phyloP scores from a whole-genome alignment of 1,140 invertebrate species.

The Acarapis woodi region DNA sequence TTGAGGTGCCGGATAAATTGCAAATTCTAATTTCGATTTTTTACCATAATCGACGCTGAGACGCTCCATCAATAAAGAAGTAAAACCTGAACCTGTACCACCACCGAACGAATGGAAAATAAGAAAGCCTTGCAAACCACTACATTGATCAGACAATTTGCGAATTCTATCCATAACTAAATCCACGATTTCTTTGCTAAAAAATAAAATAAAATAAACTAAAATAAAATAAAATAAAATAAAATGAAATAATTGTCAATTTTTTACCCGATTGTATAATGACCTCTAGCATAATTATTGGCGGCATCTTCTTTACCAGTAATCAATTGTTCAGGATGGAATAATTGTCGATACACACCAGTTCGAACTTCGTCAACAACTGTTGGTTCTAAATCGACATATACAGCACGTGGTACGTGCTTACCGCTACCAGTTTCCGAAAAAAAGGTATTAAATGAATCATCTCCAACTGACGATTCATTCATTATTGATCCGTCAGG shows the following conservation, averaged over 20 bases:
- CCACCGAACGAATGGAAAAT: constrained; percentile 26
- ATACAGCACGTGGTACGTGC: constrained; percentile 49
- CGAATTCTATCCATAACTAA: constrained; percentile 34
- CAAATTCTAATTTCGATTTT: constrained; percentile 38
- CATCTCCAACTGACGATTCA: constrained; percentile 26
- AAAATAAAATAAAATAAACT: too few relatives aligned
- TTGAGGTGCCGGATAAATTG: constrained; percentile 46
- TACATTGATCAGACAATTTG: constrained; percentile 16
- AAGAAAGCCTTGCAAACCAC: constrained; percentile 21
- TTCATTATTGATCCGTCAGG: constrained; percentile 17
- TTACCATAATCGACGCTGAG: constrained; percentile 36
- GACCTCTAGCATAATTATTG: constrained; percentile 26
- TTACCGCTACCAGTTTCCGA: constrained; percentile 60
- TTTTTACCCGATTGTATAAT: constrained; percentile 31
- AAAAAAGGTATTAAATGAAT: constrained; percentile 67
- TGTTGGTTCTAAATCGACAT: constrained; percentile 59
- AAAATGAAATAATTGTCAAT: too few relatives aligned
- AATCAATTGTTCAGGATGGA: constrained; percentile 35
- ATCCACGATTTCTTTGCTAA: constrained; percentile 46
- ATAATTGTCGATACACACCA: constrained; percentile 30
- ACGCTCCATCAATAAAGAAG: constrained; percentile 36
- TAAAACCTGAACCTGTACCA: constrained; percentile 37
- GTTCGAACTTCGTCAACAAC: constrained; percentile 43
- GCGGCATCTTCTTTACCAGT: constrained; percentile 32
- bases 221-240: too few relatives aligned